Conservation (phyloP, 1,140 invertebrate genomes). For the Tribolium castaneum region DNA sequence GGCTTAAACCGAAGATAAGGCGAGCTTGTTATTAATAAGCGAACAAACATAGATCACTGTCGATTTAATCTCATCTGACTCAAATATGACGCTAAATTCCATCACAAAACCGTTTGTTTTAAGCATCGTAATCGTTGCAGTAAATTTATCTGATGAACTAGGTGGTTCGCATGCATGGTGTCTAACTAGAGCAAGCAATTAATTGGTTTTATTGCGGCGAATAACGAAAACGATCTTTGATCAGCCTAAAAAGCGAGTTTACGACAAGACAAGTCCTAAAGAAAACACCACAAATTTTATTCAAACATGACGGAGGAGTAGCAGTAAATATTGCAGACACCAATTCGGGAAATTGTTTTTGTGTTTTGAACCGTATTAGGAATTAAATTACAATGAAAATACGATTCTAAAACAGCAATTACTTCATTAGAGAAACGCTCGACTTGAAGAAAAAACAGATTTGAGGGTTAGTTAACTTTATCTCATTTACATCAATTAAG, state of each 20-base stretch:
- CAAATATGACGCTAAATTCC: background rate
- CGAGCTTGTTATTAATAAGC: conserved; percentile 8
- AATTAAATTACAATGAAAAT: background rate
- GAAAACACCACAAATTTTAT: conserved; percentile 17
- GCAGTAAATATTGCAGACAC: conserved; percentile 3
- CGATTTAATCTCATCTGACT: background rate
- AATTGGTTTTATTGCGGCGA: conserved; percentile 6
- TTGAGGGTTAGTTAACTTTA: background rate
- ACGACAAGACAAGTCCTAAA: background rate
- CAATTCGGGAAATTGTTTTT: conserved; percentile 23
- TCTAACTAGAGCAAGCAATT: conserved; percentile 16
- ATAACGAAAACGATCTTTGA: conserved; percentile 1
- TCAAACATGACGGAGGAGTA: background rate
- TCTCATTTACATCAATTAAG: background rate
- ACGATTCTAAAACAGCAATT: background rate
- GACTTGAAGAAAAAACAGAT: background rate
- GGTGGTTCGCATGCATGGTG: background rate
- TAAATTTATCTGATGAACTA: conserved; percentile 3
- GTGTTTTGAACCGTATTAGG: background rate
- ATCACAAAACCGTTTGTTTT: conserved; percentile 2
- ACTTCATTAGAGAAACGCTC: background rate
- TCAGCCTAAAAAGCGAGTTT: background rate
- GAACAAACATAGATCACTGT: background rate
- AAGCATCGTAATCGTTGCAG: background rate
- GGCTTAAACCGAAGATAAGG: conserved; percentile 1